Percentiles rank a stretch among this genome's conserved stretches.
These are phyloP conservation scores for Paratilapia polleni DNA, from an alignment of 2,113 vertebrate species.

Conservation along the genomic window DNA sequence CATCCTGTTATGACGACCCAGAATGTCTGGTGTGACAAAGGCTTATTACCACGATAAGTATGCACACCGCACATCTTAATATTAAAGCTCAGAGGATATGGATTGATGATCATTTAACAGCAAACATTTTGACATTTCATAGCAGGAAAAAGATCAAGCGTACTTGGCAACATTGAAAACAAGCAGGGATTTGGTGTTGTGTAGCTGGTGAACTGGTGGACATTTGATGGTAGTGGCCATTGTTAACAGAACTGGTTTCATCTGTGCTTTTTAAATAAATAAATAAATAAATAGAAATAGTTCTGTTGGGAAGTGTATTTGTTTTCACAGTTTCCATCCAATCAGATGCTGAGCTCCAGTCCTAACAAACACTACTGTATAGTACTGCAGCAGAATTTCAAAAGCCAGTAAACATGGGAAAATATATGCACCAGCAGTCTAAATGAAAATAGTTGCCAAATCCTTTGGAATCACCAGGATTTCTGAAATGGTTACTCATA, in stretches of 20 bases:
- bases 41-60: neutral
- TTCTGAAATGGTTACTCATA: neutral
- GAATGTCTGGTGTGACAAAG: neutral
- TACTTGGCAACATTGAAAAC: neutral
- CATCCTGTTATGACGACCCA: constrained; percentile 3
- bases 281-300: too few relatives aligned
- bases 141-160: neutral
- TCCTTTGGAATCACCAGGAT: neutral
- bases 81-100: neutral
- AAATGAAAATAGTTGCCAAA: neutral
- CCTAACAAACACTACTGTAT: too few relatives aligned
- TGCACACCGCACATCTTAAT: neutral
- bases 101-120: neutral
- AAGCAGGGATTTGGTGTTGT: neutral
- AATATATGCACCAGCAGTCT: neutral
- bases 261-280: neutral
- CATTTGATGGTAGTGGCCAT: neutral
- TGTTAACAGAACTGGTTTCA: neutral
- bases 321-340: too few relatives aligned
- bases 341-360: too few relatives aligned
- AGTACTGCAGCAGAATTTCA: too few relatives aligned
- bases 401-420: neutral
- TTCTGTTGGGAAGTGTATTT: too few relatives aligned
- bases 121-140: neutral
- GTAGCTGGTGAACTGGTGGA: neutral